Conservation (phyloP, 1,140 invertebrate species). For the Drosophila ohnishii region DNA sequence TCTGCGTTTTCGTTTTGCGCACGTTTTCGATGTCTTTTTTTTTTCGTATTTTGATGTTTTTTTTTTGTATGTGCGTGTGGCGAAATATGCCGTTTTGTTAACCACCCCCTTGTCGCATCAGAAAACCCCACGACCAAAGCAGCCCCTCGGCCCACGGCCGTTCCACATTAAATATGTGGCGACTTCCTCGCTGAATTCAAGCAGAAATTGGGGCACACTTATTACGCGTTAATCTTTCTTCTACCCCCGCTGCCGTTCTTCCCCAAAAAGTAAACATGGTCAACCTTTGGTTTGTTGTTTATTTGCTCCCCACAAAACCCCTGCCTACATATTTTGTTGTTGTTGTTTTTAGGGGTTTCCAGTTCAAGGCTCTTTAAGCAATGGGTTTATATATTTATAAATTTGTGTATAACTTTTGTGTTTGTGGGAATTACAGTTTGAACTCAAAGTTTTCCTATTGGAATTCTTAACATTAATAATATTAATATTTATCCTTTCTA, state of each 20-base stretch:
- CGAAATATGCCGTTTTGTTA: conserved; percentile 52
- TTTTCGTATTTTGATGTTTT: not conserved
- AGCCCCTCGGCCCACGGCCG: not conserved
- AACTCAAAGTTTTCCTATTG: not conserved
- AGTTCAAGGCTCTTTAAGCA: conserved; percentile 62
- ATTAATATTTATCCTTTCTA: too few relatives aligned
- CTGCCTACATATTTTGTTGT: not conserved
- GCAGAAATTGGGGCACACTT: conserved; percentile 51
- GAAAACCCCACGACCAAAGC: not conserved
- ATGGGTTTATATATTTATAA: conserved; percentile 13
- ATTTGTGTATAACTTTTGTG: not conserved
- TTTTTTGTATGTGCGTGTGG: conserved; percentile 31
- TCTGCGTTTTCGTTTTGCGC: conserved; percentile 71
- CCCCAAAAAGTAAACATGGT: conserved; percentile 36
- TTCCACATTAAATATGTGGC: conserved; percentile 26
- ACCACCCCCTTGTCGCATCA: conserved; percentile 13
- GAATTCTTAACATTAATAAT: not conserved
- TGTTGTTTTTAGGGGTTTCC: conserved; percentile 29
- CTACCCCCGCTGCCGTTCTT: not conserved
- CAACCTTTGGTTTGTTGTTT: conserved; percentile 40
- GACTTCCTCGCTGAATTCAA: conserved; percentile 44
- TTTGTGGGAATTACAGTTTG: not conserved
- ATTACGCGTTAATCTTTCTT: conserved; percentile 46
- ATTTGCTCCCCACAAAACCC: conserved; percentile 8
- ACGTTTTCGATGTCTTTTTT: conserved; percentile 53